phyloP scores from a whole-genome alignment of 2,113 vertebrate species.

The Xiphophorus couchianus region DNA sequence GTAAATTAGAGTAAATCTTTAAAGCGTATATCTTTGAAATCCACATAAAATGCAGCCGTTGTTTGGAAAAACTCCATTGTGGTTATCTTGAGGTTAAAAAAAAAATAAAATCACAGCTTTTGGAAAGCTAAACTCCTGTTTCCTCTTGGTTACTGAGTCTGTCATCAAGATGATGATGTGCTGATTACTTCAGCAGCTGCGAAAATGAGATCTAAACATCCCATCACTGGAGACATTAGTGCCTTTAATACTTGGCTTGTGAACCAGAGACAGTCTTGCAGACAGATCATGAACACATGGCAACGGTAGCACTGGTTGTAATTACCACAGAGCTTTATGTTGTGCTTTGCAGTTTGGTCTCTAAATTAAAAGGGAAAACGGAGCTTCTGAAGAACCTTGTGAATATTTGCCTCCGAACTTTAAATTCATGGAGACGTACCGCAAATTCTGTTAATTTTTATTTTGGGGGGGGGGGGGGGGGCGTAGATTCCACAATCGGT shows the following conservation, averaged over 20 bases:
- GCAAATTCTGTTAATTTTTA: background rate
- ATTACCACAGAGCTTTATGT: slow-evolving; percentile 17
- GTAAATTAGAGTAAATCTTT: too few species aligned
- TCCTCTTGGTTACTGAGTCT: slow-evolving; percentile 1
- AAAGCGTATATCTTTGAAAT: too few species aligned
- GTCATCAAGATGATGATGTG: slow-evolving; percentile 4
- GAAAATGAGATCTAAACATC: slow-evolving; percentile 21
- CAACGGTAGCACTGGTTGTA: slow-evolving; percentile 30
- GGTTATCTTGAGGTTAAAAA: background rate
- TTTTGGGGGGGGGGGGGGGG: too few species aligned
- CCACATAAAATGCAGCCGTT: too few species aligned
- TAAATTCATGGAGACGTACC: background rate
- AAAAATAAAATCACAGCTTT: background rate
- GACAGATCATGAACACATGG: background rate
- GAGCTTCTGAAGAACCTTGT: background rate
- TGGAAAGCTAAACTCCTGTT: background rate
- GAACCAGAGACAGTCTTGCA: background rate
- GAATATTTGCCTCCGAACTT: too few species aligned
- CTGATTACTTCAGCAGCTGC: slow-evolving; percentile 2
- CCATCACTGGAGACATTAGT: background rate
- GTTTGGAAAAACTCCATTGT: slow-evolving; percentile 9
- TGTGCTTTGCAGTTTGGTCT: background rate
- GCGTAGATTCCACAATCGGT: background rate
- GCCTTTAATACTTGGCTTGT: background rate
- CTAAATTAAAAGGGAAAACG: too few species aligned